phyloP scores from a whole-genome alignment of 2,888 invertebrate genomes.

The Plebejus argus region DNA sequence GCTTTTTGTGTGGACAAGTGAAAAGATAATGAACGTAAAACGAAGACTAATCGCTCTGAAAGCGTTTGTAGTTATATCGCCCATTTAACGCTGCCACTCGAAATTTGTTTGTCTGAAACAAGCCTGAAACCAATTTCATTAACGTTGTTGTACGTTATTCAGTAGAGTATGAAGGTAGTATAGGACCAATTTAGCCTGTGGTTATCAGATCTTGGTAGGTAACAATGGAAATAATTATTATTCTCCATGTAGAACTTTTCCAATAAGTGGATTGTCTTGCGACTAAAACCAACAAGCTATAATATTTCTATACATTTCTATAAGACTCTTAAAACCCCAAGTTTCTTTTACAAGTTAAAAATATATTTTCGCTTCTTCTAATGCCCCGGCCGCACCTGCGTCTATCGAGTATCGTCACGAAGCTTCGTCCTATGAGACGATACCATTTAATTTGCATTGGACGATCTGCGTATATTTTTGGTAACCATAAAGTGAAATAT shows the following conservation, averaged over 20 bases:
- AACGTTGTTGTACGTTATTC: background rate
- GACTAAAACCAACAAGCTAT: too few species aligned
- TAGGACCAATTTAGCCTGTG: background rate
- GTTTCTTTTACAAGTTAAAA: too few species aligned
- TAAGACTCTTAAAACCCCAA: too few species aligned
- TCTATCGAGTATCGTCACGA: too few species aligned
- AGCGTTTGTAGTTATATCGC: background rate
- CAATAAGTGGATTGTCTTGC: too few species aligned
- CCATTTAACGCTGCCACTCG: background rate
- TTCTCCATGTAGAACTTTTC: background rate
- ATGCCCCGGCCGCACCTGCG: too few species aligned
- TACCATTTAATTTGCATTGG: too few species aligned
- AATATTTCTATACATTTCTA: too few species aligned
- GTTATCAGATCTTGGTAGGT: background rate
- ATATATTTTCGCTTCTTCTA: too few species aligned
- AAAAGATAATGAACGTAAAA: slow-evolving; percentile 10
- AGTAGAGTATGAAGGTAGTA: background rate
- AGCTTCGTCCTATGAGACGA: too few species aligned
- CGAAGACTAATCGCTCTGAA: background rate
- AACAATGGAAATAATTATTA: background rate
- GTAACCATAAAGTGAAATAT: background rate
- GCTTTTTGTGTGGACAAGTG: slow-evolving; percentile 4
- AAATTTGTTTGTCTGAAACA: background rate
- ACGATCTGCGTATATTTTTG: too few species aligned
- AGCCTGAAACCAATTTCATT: background rate